Evolutionary conservation across 2,888 invertebrate species (phyloP), one percentile per base, ranked within the genome.

Genomic region (Andrena chrysosceles): DNA sequence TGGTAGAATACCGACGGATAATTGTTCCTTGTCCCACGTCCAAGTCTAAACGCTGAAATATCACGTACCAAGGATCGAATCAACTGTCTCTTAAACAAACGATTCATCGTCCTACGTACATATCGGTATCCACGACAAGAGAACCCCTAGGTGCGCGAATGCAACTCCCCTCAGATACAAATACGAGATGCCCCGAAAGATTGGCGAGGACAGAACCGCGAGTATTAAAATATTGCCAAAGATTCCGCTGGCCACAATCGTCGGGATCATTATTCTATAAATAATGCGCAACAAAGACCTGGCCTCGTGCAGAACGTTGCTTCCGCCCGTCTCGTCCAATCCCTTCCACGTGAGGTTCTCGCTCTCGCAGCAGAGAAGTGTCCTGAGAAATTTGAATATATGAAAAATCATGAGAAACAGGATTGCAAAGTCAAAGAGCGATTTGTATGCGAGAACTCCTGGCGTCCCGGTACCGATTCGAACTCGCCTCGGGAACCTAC

Each of bases 81-180:
- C 2, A 48, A 60, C 16, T 20, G 20, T 29, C 7, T 20, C 10
- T 13, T 8, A 16, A 31, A 16, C 16, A 6, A 23, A 33, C 29
- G 8, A 16, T 23, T 1, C 31, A 2, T 23, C 13, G 31, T 54
- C 33, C 26, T 79, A 87, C 87, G 31, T 76, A 87, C 87, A 77
- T 72, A 87, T 78, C 3, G 85, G 87, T 72, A 87, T 87, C 87
- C 87, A 87, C n/a, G 79, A 83, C 13, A 83, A 5, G 6, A 78
- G 60, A 52, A 87, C 87, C 0, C 87, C 87, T 2, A 81, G 29
- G 48, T 87, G 83, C 29, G 87, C 83, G 42, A 79, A 64, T n/a
- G 85, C 80, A 5, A 87, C 54, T 59, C 85, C 87, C 6, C 77
- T 85, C 7, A 87, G 70, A 5, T 87, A 87, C 49, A 87, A 16